Percentiles rank a stretch among this genome's conserved stretches.
Conservation (phyloP, 2,888 invertebrate species). For the Toxonevra muliebris region DNA sequence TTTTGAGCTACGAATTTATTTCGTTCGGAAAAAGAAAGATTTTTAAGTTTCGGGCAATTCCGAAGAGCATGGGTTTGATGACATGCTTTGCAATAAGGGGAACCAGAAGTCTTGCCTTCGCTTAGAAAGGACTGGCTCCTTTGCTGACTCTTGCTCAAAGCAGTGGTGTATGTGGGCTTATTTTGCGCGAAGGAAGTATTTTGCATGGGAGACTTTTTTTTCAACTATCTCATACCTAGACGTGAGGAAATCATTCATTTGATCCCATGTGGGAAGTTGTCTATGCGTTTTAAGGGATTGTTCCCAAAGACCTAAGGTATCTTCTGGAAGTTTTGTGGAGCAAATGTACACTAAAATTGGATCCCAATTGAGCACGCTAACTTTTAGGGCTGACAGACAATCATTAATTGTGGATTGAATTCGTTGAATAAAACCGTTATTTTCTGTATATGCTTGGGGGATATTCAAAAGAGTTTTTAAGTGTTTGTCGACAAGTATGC, state of each 20-base stretch:
- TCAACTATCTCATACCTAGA: too few relatives aligned
- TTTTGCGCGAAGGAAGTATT: too few relatives aligned
- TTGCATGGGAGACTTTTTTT: too few relatives aligned
- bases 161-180: too few relatives aligned
- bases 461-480: conserved; percentile 17
- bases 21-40: neutral
- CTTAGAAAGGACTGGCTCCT: too few relatives aligned
- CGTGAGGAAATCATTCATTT: conserved; percentile 27
- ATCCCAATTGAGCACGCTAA: conserved; percentile 23
- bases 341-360: conserved; percentile 16
- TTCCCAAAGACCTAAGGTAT: conserved; percentile 19
- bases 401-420: conserved; percentile 13
- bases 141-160: too few relatives aligned
- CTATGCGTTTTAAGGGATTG: conserved; percentile 19
- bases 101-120: too few relatives aligned
- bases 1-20: neutral
- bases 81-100: too few relatives aligned
- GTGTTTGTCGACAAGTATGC: conserved; percentile 25
- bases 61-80: too few relatives aligned
- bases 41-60: conserved; percentile 5
- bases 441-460: neutral
- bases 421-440: conserved; percentile 8
- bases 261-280: conserved; percentile 17
- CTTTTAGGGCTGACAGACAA: conserved; percentile 9
- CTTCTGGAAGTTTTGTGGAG: conserved; percentile 20